These are phyloP conservation scores for Planococcus citri DNA, from an alignment of 1,140 invertebrate genomes.

Conservation along the genomic window DNA sequence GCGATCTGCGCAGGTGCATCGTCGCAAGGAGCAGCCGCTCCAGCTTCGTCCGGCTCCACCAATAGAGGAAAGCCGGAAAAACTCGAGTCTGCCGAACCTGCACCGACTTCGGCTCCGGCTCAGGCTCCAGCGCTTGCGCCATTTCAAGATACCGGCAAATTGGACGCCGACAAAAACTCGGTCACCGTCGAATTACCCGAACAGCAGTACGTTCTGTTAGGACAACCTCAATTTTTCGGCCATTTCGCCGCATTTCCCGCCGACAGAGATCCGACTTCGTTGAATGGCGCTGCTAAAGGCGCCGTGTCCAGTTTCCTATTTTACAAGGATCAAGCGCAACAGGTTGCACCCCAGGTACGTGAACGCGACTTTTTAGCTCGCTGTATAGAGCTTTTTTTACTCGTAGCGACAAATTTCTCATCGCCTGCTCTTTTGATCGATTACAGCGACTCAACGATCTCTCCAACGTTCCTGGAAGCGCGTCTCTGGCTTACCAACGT, in stretches of 20 bases:
- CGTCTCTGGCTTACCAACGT: not conserved
- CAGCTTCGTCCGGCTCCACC: too few relatives aligned
- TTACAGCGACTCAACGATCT: not conserved
- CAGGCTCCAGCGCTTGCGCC: not conserved
- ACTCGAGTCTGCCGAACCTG: too few relatives aligned
- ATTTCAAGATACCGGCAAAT: not conserved
- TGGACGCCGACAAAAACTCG: not conserved
- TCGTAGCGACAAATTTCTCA: not conserved
- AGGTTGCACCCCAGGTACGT: not conserved
- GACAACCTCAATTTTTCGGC: conserved; percentile 15
- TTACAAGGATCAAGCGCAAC: conserved; percentile 13
- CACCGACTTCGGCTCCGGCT: too few relatives aligned
- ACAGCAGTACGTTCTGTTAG: conserved; percentile 9
- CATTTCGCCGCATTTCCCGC: not conserved
- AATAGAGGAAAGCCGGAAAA: too few relatives aligned
- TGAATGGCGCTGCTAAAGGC: conserved; percentile 12
- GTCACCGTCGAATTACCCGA: not conserved
- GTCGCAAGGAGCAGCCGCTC: too few relatives aligned
- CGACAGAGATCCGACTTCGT: not conserved
- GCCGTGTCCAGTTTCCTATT: conserved; percentile 21
- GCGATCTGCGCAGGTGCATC: too few relatives aligned
- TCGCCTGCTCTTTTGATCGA: not conserved
- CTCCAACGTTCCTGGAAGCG: not conserved
- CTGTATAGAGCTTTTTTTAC: too few relatives aligned
- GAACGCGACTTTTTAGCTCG: too few relatives aligned